These are phyloP conservation scores for Somateria mollissima DNA, from an alignment of 2,797 vertebrate species.

Conservation along the genomic window DNA sequence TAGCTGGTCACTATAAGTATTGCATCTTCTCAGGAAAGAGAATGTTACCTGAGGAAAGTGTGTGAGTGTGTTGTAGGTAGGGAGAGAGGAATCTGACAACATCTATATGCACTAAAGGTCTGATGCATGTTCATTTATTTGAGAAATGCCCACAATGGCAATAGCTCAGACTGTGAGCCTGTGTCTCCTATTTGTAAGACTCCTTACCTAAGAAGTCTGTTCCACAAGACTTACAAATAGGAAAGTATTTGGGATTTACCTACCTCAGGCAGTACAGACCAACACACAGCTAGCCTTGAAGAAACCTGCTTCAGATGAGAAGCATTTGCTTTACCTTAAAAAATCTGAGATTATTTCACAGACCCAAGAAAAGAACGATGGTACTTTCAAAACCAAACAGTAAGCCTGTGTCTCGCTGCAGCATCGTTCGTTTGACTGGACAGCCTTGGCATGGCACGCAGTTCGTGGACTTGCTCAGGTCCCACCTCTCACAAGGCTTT, in stretches of 20 bases:
- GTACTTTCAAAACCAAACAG: background rate
- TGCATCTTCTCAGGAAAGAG: background rate
- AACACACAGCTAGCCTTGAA: background rate
- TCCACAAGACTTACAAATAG: fast-evolving
- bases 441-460: background rate
- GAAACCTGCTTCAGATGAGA: background rate
- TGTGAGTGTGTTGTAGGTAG: background rate
- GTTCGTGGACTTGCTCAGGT: fast-evolving
- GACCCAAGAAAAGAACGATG: fast-evolving
- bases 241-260: background rate
- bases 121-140: fast-evolving
- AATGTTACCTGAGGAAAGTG: fast-evolving
- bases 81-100: background rate
- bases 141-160: background rate
- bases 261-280: background rate
- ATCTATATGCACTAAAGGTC: fast-evolving
- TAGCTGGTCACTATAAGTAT: background rate
- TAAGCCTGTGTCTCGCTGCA: fast-evolving
- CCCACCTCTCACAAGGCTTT: background rate
- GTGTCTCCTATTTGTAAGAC: background rate
- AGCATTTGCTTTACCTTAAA: too few relatives aligned
- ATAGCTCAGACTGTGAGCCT: background rate
- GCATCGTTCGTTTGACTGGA: fast-evolving
- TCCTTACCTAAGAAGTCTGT: background rate
- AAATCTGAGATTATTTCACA: background rate